Conservation (phyloP, 2,113 vertebrate species). For the Thinocorus orbignyianus region DNA sequence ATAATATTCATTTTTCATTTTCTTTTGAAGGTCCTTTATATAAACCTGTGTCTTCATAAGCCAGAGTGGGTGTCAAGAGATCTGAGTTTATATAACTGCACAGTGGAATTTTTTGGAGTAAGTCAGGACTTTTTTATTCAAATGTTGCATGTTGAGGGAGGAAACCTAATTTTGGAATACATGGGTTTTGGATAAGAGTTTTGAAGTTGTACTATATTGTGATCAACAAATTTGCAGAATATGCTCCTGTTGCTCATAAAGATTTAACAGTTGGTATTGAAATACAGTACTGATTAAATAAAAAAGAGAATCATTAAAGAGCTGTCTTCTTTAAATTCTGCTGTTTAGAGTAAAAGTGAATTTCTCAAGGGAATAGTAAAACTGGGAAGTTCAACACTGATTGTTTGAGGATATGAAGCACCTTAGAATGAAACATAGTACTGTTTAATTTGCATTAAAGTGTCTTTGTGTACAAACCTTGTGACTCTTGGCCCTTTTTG, state of each 20-base stretch:
- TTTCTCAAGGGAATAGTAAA: slow-evolving; percentile 1
- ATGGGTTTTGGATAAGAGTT: slow-evolving; percentile 35
- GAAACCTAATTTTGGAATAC: slow-evolving; percentile 56
- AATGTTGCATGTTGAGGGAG: slow-evolving; percentile 50
- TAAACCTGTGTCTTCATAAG: slow-evolving; percentile 52
- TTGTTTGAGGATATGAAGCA: background rate
- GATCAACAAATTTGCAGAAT: slow-evolving; percentile 12
- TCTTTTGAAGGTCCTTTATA: slow-evolving; percentile 45
- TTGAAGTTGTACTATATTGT: slow-evolving; percentile 9
- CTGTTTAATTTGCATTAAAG: slow-evolving; percentile 48
- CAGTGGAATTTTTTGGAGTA: slow-evolving; percentile 52
- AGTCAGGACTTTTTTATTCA: slow-evolving; percentile 63
- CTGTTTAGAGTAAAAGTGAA: background rate
- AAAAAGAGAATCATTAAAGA: background rate
- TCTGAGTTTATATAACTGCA: slow-evolving; percentile 53
- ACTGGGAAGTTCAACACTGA: background rate
- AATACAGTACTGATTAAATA: slow-evolving; percentile 15
- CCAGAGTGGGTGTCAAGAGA: slow-evolving; percentile 56
- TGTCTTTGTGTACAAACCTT: slow-evolving; percentile 30
- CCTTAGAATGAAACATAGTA: background rate
- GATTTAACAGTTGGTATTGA: slow-evolving; percentile 7
- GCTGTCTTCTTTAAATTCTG: background rate
- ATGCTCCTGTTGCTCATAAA: background rate
- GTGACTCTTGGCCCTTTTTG: slow-evolving; percentile 20
- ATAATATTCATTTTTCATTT: slow-evolving; percentile 3